A percentile compares a stretch with the other conserved stretches of the same genome.
Evolutionary conservation across 2,888 invertebrate genomes (phyloP).

Genomic region (Acheta domesticus): DNA sequence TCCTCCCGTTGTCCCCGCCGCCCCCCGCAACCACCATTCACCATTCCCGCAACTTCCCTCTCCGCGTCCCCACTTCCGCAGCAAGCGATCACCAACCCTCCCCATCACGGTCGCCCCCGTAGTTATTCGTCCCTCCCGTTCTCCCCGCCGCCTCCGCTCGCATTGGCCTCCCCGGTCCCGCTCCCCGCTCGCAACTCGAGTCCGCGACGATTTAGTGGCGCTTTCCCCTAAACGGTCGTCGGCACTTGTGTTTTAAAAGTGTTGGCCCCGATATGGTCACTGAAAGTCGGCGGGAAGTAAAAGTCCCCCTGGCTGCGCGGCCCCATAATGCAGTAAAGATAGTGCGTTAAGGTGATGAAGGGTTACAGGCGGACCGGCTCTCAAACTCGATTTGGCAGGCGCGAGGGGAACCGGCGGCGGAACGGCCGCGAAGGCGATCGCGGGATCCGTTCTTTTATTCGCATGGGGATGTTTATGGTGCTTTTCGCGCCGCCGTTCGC

Average conservation of each 20-base stretch:
- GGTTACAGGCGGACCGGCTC: not conserved
- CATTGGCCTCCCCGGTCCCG: too few relatives aligned
- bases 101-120: too few relatives aligned
- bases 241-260: not conserved
- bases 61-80: too few relatives aligned
- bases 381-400: not conserved
- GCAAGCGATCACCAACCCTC: too few relatives aligned
- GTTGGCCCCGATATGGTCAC: not conserved
- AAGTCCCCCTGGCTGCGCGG: not conserved
- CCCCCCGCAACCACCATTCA: too few relatives aligned
- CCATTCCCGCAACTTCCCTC: too few relatives aligned
- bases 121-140: too few relatives aligned
- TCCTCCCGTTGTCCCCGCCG: too few relatives aligned
- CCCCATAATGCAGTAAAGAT: not conserved
- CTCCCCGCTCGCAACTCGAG: too few relatives aligned
- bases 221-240: not conserved
- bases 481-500: not conserved
- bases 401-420: not conserved
- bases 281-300: not conserved
- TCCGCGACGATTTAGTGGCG: too few relatives aligned
- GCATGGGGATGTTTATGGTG: not conserved
- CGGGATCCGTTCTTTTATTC: constrained; percentile 11
- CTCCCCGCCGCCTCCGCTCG: too few relatives aligned
- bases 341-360: not conserved
- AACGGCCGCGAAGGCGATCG: too few relatives aligned